Conservation (phyloP, 2,113 vertebrate species). For the Cygnus buccinator region DNA sequence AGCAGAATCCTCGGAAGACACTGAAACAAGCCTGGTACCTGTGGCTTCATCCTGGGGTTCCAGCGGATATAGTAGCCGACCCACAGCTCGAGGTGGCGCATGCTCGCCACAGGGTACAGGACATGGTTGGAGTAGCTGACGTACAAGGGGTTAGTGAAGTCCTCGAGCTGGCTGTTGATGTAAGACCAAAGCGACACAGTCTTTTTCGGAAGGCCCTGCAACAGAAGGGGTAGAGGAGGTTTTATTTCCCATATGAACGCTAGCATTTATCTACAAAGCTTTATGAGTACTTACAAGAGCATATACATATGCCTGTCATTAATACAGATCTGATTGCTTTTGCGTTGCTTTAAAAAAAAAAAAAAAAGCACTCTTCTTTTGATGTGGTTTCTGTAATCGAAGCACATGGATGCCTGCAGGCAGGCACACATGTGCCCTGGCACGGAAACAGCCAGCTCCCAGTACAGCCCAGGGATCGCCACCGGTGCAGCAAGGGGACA, state of each 20-base stretch:
- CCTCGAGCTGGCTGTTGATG: slow-evolving; percentile 93
- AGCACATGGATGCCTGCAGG: neutral
- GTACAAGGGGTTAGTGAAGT: slow-evolving; percentile 95
- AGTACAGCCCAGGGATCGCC: neutral
- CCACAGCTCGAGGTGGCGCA: slow-evolving; percentile 98
- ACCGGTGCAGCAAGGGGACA: fast-evolving
- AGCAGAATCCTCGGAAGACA: neutral
- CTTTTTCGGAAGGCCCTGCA: slow-evolving; percentile 88
- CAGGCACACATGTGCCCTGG: neutral
- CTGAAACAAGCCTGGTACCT: slow-evolving; percentile 69
- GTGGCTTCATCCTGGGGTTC: slow-evolving; percentile 96
- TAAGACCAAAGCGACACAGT: slow-evolving; percentile 95
- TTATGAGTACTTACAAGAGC: neutral
- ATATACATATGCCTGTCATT: neutral
- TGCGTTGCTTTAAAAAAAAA: neutral
- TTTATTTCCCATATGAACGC: neutral
- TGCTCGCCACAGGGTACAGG: slow-evolving; percentile 93
- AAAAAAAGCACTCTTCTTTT: neutral
- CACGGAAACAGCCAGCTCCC: neutral
- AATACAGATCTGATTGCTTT: neutral
- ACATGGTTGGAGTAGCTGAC: slow-evolving; percentile 94
- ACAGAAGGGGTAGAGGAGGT: slow-evolving; percentile 30
- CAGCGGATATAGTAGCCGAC: slow-evolving; percentile 97
- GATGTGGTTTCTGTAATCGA: neutral
- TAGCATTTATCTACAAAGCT: neutral